phyloP scores from a whole-genome alignment of 2,888 invertebrate genomes.

The Lycocerus yunnanus region DNA sequence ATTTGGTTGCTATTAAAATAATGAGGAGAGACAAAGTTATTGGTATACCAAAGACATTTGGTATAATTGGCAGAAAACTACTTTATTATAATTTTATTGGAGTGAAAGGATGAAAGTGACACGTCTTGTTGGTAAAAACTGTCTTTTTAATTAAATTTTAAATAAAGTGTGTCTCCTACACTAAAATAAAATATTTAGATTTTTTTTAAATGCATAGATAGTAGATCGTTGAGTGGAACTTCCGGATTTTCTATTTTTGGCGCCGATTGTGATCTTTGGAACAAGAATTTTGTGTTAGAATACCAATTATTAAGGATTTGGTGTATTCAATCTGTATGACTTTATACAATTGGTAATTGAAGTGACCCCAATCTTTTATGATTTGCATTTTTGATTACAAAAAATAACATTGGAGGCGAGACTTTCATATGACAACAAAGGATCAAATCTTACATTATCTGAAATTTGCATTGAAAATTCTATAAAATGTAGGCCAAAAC shows the following conservation, averaged over 20 bases:
- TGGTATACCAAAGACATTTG: not conserved
- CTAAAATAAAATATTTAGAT: not conserved
- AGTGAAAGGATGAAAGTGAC: constrained; percentile 16
- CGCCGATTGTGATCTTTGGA: not conserved
- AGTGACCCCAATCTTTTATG: not conserved
- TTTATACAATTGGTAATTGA: not conserved
- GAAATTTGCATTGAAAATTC: not conserved
- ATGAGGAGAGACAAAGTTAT: too few species aligned
- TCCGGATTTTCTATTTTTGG: not conserved
- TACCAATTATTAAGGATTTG: not conserved
- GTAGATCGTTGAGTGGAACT: not conserved
- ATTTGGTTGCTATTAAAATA: too few species aligned
- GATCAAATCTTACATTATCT: not conserved
- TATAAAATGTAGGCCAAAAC: not conserved
- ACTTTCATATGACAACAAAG: not conserved
- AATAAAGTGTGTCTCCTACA: not conserved
- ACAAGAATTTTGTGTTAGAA: not conserved
- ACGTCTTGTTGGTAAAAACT: not conserved
- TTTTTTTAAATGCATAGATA: not conserved
- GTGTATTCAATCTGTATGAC: not conserved
- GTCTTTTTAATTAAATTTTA: not conserved
- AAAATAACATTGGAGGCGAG: not conserved
- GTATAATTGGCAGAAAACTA: not conserved
- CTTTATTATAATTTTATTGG: not conserved
- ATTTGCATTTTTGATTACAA: not conserved